A percentile compares a stretch with the other conserved stretches of the same genome.
These are phyloP conservation scores for Ranitomeya variabilis DNA, from an alignment of 2,113 vertebrate species.

Conservation along the genomic window DNA sequence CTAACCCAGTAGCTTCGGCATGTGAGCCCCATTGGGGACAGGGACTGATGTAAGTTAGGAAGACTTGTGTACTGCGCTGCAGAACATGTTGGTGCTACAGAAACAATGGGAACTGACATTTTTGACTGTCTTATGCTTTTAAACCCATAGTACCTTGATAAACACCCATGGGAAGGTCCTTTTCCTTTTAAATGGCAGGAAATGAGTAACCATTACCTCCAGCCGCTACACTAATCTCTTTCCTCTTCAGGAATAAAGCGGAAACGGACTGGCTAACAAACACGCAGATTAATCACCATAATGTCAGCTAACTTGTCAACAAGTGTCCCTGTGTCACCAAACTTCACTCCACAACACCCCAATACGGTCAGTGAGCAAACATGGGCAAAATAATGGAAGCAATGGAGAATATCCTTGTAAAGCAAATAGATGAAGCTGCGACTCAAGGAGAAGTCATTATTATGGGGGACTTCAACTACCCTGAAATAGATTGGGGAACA, in stretches of 20 bases:
- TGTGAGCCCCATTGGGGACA: too few species aligned
- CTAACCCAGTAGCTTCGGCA: too few species aligned
- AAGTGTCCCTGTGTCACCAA: conserved; percentile 4
- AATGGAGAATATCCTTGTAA: too few species aligned
- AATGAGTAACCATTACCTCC: conserved; percentile 18
- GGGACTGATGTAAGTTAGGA: too few species aligned
- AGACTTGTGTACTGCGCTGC: neutral
- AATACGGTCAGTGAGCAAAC: neutral
- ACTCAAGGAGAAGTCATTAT: too few species aligned
- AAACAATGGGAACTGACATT: neutral
- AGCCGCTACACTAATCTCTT: neutral
- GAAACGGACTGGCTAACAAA: neutral
- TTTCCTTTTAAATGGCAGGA: conserved; percentile 9
- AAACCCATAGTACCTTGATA: neutral
- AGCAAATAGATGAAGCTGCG: too few species aligned
- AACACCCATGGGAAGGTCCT: neutral
- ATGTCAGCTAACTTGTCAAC: conserved; percentile 10
- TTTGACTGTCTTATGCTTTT: neutral
- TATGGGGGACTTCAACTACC: too few species aligned
- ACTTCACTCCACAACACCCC: neutral
- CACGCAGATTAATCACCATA: conserved; percentile 21
- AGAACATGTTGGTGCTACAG: neutral
- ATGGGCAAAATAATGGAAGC: too few species aligned
- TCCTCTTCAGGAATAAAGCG: conserved; percentile 2
- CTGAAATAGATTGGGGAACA: too few species aligned